phyloP scores from a whole-genome alignment of 2,888 invertebrate species.

The Candidula unifasciata region DNA sequence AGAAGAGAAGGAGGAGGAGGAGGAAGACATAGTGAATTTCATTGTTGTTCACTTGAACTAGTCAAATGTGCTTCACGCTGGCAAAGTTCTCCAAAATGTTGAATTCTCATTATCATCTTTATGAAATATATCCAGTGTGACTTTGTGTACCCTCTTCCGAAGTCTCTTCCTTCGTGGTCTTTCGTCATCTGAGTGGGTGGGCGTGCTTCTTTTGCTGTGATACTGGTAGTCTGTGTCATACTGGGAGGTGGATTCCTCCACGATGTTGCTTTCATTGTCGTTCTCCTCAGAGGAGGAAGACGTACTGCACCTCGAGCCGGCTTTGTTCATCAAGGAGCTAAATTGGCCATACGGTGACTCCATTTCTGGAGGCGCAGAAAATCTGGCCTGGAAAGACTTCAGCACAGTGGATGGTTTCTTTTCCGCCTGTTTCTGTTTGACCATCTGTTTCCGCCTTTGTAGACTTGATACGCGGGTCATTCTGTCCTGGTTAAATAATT shows the following conservation, averaged over 20 bases:
- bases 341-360: not conserved
- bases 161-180: not conserved
- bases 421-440: conserved; percentile 16
- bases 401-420: conserved; percentile 28
- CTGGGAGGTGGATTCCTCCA: conserved; percentile 38
- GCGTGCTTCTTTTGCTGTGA: conserved; percentile 8
- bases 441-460: conserved; percentile 23
- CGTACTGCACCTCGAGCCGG: not conserved
- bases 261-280: not conserved
- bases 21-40: not conserved
- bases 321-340: not conserved
- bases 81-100: conserved; percentile 9
- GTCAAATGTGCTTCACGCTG: not conserved
- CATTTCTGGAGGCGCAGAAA: not conserved
- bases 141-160: conserved; percentile 6
- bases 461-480: conserved; percentile 29
- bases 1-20: not conserved
- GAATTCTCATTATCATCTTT: not conserved
- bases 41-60: not conserved
- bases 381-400: conserved; percentile 31
- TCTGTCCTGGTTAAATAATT: conserved; percentile 30
- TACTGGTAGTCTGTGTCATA: conserved; percentile 46
- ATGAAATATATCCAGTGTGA: conserved; percentile 45
- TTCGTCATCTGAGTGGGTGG: conserved; percentile 31
- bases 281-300: conserved; percentile 1